These are phyloP conservation scores for Brachionus angularis DNA, from an alignment of 1,140 invertebrate genomes.

Conservation along the genomic window DNA sequence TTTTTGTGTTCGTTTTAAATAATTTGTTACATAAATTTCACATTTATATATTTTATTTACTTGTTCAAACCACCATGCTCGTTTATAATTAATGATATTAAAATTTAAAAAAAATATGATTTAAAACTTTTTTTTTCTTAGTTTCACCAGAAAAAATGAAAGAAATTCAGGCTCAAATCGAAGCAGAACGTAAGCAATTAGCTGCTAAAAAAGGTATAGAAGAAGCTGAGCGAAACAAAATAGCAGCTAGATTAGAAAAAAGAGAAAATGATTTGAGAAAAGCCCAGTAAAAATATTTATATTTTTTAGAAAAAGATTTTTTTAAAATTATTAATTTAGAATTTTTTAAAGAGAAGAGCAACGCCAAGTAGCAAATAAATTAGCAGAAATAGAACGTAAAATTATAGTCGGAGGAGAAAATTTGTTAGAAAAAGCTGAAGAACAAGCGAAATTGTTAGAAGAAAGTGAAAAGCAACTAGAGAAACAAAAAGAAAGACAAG, in stretches of 20 bases:
- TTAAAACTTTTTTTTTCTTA: not conserved
- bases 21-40: not conserved
- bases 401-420: constrained; percentile 97
- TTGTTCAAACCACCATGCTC: too few relatives aligned
- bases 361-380: constrained; percentile 70
- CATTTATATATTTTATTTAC: constrained; percentile 37
- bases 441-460: constrained; percentile 82
- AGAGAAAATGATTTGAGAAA: constrained; percentile 62
- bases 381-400: constrained; percentile 84
- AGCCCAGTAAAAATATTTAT: constrained; percentile 48
- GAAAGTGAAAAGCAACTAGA: constrained; percentile 84
- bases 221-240: constrained; percentile 62
- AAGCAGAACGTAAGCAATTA: constrained; percentile 55
- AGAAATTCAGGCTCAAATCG: constrained; percentile 41
- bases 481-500: constrained; percentile 73
- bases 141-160: constrained; percentile 45
- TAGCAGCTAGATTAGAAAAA: constrained; percentile 71
- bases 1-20: not conserved
- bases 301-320: not conserved
- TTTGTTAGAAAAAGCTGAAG: constrained; percentile 90
- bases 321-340: not conserved
- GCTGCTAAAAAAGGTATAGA: constrained; percentile 62
- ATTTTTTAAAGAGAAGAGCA: constrained; percentile 61
- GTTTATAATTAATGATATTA: too few relatives aligned
- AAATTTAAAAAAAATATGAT: not conserved